Evolutionary conservation across 2,797 vertebrate species (phyloP).

Genomic region (Sebastes paucispinis): DNA sequence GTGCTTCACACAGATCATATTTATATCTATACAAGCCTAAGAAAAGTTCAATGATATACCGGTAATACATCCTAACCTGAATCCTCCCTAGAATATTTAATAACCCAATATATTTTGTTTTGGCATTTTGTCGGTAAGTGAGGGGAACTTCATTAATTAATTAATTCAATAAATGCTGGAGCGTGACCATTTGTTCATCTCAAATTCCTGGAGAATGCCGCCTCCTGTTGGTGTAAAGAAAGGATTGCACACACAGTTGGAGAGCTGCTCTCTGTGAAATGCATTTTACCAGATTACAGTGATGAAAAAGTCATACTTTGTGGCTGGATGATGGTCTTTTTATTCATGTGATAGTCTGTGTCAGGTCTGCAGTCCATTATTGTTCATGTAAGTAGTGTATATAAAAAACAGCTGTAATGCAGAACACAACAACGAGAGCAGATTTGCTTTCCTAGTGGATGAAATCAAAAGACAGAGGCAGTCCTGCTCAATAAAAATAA

Average conservation of each 20-base stretch:
- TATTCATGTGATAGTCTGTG: not conserved
- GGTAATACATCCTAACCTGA: not conserved
- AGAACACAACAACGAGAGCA: not conserved
- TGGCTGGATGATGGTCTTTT: not conserved
- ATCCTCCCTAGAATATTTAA: not conserved
- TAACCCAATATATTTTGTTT: not conserved
- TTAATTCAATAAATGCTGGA: not conserved
- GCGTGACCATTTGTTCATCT: not conserved
- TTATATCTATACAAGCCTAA: not conserved
- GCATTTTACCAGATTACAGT: not conserved
- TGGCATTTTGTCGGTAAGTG: not conserved
- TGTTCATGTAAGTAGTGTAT: not conserved
- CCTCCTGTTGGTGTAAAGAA: constrained; percentile 12
- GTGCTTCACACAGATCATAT: not conserved
- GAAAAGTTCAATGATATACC: not conserved
- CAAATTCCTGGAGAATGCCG: not conserved
- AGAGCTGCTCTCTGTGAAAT: not conserved
- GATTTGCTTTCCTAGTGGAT: not conserved
- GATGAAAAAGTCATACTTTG: not conserved
- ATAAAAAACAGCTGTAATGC: not conserved
- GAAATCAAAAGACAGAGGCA: constrained; percentile 36
- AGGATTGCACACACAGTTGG: too few relatives aligned
- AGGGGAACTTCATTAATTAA: not conserved
- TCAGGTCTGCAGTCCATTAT: not conserved
- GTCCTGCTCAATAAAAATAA: constrained; percentile 84